These are phyloP conservation scores for Heliopora coerulea DNA, from an alignment of 92 coral and sea anemone species.

Conservation along the genomic window DNA sequence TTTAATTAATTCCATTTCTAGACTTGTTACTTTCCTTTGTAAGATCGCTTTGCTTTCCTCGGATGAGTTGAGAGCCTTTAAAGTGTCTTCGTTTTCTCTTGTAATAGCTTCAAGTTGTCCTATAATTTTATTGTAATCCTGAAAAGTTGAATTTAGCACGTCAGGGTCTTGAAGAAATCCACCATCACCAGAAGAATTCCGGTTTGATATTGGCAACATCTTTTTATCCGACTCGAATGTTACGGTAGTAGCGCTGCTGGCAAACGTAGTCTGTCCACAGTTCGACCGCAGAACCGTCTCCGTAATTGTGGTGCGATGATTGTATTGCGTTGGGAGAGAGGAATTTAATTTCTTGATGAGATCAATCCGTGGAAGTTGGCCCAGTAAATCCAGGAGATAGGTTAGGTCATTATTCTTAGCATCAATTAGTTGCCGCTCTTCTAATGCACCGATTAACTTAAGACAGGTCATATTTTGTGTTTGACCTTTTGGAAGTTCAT, in stretches of 20 bases:
- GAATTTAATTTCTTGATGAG: slow-evolving; percentile 1
- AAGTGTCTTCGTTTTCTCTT: neutral
- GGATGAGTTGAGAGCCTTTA: neutral
- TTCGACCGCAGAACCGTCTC: neutral
- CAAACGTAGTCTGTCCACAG: neutral
- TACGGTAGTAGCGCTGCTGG: neutral
- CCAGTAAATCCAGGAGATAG: slow-evolving; percentile 14
- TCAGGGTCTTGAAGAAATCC: slow-evolving; percentile 21
- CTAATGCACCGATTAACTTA: slow-evolving; percentile 13
- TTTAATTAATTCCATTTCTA: slow-evolving; percentile 4
- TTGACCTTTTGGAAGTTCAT: slow-evolving; percentile 21
- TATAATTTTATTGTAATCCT: slow-evolving; percentile 10
- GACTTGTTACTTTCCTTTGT: neutral
- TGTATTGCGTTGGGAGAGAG: neutral
- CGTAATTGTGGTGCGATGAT: neutral
- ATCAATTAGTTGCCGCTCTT: slow-evolving; percentile 32
- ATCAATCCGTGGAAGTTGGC: slow-evolving; percentile 13
- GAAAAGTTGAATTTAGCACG: neutral
- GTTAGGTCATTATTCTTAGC: slow-evolving; percentile 8
- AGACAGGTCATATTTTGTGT: neutral
- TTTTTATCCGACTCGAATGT: too few species aligned
- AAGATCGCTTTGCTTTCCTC: neutral
- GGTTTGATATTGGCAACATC: neutral
- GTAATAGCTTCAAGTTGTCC: neutral
- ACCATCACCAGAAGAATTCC: slow-evolving; percentile 7